Conservation (phyloP, 1,140 invertebrate genomes). For the Oedothorax gibbosus region DNA sequence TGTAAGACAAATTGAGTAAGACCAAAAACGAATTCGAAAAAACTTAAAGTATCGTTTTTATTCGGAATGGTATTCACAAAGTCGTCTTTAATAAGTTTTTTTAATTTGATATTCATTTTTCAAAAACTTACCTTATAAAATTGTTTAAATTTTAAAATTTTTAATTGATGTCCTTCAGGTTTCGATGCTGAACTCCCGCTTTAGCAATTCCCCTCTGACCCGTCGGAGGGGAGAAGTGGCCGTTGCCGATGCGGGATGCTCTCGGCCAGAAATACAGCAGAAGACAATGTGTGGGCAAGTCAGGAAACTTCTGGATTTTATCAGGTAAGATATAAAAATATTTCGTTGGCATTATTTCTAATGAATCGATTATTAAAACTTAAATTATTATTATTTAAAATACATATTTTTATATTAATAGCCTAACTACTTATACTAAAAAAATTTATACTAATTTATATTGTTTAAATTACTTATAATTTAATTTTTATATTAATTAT, state of each 20-base stretch:
- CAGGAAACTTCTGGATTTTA: conserved; percentile 42
- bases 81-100: not conserved
- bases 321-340: conserved; percentile 45
- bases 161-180: not conserved
- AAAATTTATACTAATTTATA: too few species aligned
- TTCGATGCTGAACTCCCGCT: conserved; percentile 50
- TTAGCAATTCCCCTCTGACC: conserved; percentile 25
- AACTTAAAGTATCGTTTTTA: not conserved
- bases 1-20: not conserved
- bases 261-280: conserved; percentile 26
- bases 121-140: not conserved
- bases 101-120: not conserved
- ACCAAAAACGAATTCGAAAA: not conserved
- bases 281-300: conserved; percentile 56
- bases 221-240: conserved; percentile 38
- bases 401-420: too few species aligned
- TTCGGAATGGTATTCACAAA: not conserved
- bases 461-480: too few species aligned
- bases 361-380: too few species aligned
- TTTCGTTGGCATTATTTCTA: too few species aligned
- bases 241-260: conserved; percentile 12
- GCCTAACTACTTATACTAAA: too few species aligned
- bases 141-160: not conserved
- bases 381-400: too few species aligned
- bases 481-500: too few species aligned